Evolutionary conservation across 2,113 vertebrate species (phyloP), one percentile per base, ranked within the genome.

Genomic region (Amphilophus citrinellus): DNA sequence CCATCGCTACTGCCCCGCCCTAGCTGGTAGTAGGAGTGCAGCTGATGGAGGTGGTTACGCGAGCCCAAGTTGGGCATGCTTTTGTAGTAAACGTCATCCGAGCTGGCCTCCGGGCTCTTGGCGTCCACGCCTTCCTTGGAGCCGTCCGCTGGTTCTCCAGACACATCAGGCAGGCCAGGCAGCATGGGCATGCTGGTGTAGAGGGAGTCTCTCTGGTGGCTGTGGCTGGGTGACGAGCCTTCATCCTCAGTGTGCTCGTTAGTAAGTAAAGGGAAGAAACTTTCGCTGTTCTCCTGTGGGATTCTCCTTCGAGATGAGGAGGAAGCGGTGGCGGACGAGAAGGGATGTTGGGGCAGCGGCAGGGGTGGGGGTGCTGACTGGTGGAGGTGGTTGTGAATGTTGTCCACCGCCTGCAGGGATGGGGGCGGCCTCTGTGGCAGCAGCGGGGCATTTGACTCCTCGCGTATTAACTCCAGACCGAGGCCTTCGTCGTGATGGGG

Each of bases 31-130:
- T 99, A 99, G 84, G 97, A 97, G 93, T 98, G 97, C 93, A 99
- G 97, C 95, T 98, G 98, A 87, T 98, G 97, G 76, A 98, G 93
- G 87, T 99, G 98, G 93, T 97, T 98, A 22, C 97, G 96, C 61
- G 98, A 97, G 95, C 98, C 98, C 53, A 99, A 92, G 95, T 99
- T 99, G 90, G 98, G 98, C 98, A 99, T 99, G 95, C 98, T 99
- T 94, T 99, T 99, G 96, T 98, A 99, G 97, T 98, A 99, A 89
- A 98, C 97, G 35, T 99, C 98, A 0, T 99, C 98, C 1, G 86
- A 83, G 89, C 92, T 89, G 80, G 91, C 92, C 82, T 95, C 91
- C 2, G 92, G 89, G 89, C 91, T 93, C 80, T 94, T 95, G 75
- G 89, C 18, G 6, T 94, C 95, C 1, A 91, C 88, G 30, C 82